Conservation (phyloP, 2,797 vertebrate species). For the Melanotaenia parkinsoni region DNA sequence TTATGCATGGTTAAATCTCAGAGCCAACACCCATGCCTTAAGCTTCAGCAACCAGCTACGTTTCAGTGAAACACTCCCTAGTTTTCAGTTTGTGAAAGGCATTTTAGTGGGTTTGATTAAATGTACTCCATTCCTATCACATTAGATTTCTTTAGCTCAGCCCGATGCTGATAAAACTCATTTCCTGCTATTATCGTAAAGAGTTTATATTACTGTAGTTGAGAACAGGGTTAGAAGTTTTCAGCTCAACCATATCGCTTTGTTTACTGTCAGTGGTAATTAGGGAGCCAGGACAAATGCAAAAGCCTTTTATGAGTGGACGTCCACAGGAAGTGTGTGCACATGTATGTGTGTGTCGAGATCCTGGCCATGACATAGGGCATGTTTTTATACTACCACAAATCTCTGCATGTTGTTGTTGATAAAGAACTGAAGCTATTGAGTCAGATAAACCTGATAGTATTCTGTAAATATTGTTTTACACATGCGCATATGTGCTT, state of each 20-base stretch:
- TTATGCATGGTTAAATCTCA: constrained; percentile 8
- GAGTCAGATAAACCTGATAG: constrained; percentile 3
- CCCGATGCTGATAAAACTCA: background rate
- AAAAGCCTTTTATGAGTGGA: constrained; percentile 26
- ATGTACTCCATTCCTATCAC: background rate
- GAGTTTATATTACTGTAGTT: background rate
- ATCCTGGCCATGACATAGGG: background rate
- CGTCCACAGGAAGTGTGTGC: constrained; percentile 18
- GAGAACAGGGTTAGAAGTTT: constrained; percentile 1
- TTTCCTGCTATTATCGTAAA: background rate
- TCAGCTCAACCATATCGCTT: constrained; percentile 2
- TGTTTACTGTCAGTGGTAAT: constrained; percentile 28
- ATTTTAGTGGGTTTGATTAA: background rate
- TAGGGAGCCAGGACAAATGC: constrained; percentile 15
- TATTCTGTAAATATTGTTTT: constrained; percentile 8
- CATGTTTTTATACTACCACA: constrained; percentile 9
- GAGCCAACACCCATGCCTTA: constrained; percentile 32
- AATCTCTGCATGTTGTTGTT: constrained; percentile 48
- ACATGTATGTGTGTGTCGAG: background rate
- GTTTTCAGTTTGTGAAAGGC: constrained; percentile 17
- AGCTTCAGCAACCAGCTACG: constrained; percentile 9
- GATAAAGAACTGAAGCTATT: background rate
- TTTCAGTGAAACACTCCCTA: constrained; percentile 44
- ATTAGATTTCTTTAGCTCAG: background rate
- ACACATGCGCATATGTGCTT: background rate